Base-by-base conservation (phyloP, 2,113 vertebrate species). In the Chaetodon trifascialis region DNA sequence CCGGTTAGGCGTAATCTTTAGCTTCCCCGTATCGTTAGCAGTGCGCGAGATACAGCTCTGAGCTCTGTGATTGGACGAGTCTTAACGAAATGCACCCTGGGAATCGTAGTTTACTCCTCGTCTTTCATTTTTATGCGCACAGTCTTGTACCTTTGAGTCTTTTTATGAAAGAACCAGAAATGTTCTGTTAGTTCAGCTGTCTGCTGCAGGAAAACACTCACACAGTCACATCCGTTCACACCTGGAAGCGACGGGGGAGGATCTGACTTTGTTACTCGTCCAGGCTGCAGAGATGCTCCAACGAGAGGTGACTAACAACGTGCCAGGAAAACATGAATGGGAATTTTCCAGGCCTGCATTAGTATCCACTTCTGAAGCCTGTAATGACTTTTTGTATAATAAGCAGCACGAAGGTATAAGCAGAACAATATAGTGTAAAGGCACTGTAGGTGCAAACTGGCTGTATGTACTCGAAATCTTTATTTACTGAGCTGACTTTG, bases 401-500 rank as follows among this genome's bases (percentile, higher is more conserved):
- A 49, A 15, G 4, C 19, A 63, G 38, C 30, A 16, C 14, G 3
- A 19, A 75, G n/a, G 16, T 49, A 21, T 23, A 47, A 30, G 44
- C 55, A 71, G 65, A 30, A 52, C 3, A 34, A 34, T 10, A 42
- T 21, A 40, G 16, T 62, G 11, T 19, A 30, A 64, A 78, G 58
- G 16, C 34, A 12, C 4, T 38, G 10, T 19, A 49, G 59, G 36
- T 64, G 5, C 46, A 71, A 83, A 72, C 9, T 51, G 38, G 16
- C 51, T 17, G 21, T 1, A 23, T 6, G 34, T 63, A 60, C 58
- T 62, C 1, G 67, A 25, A 67, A 59, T 36, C 63, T 15, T 30
- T 10, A 72, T 46, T 78, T 72, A 49, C 75, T 69, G 21, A 82
- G 72, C 40, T 38, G 14, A 60, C 64, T 87, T 79, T 78, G n/a